Evolutionary conservation across 2,797 vertebrate genomes (phyloP).

Genomic region (Bovichtus diacanthus): DNA sequence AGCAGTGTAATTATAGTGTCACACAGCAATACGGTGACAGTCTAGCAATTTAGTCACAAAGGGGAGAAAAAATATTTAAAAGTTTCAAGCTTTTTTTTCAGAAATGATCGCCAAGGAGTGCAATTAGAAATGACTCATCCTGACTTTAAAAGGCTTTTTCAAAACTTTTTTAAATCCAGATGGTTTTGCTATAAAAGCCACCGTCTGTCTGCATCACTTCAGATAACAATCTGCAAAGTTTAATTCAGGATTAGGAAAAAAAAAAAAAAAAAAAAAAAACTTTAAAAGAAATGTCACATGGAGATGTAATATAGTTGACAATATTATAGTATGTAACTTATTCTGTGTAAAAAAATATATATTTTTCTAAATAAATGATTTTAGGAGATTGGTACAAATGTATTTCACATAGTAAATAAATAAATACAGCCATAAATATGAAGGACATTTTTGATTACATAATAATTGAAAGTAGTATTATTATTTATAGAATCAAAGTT

Average conservation of each 20-base stretch:
- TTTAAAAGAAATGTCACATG: too few species aligned
- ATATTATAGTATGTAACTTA: too few species aligned
- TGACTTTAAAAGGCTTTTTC: not conserved
- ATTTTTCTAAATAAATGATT: too few species aligned
- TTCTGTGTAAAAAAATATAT: too few species aligned
- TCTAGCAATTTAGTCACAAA: conserved; percentile 8
- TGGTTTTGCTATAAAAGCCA: not conserved
- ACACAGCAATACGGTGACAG: not conserved
- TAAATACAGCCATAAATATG: too few species aligned
- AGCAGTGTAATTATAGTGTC: conserved; percentile 30
- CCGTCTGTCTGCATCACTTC: too few species aligned
- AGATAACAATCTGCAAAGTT: not conserved
- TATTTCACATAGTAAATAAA: too few species aligned
- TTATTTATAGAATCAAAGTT: not conserved
- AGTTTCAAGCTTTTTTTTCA: not conserved
- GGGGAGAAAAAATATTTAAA: not conserved
- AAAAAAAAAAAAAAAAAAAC: too few species aligned
- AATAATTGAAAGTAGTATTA: not conserved
- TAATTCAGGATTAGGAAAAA: not conserved
- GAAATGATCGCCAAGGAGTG: not conserved
- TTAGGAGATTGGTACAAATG: too few species aligned
- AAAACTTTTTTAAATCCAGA: not conserved
- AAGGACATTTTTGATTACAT: too few species aligned
- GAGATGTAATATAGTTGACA: too few species aligned
- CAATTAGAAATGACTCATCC: not conserved